These are phyloP conservation scores for Galemys pyrenaicus DNA, from an alignment of 2,113 vertebrate genomes.

Conservation along the genomic window DNA sequence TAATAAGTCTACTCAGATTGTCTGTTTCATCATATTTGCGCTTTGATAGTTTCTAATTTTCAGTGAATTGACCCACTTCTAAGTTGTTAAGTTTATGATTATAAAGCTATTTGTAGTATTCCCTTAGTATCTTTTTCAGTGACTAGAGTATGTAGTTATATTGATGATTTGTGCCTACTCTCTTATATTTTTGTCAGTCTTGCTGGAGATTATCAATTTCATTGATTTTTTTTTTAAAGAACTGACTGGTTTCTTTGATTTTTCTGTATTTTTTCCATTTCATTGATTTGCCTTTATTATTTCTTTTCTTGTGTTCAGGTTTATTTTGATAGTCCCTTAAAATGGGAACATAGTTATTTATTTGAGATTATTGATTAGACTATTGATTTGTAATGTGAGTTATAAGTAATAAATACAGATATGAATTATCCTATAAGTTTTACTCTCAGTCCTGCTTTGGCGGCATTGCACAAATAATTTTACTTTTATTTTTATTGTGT, in stretches of 20 bases:
- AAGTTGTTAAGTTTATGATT: not conserved
- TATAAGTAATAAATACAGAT: not conserved
- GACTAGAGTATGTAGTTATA: not conserved
- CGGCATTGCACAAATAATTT: not conserved
- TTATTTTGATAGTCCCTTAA: not conserved
- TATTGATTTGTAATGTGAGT: not conserved
- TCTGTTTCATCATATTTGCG: not conserved
- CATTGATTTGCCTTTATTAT: not conserved
- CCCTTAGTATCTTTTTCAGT: not conserved
- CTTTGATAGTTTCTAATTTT: not conserved
- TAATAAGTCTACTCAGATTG: not conserved
- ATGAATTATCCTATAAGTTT: not conserved
- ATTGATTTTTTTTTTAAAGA: not conserved
- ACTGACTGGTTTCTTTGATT: not conserved
- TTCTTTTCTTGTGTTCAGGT: not conserved
- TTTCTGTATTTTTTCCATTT: not conserved
- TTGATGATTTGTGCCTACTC: not conserved
- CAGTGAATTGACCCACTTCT: not conserved
- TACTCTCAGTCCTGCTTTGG: not conserved
- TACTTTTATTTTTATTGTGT: not conserved
- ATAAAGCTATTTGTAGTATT: not conserved
- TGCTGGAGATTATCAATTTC: not conserved
- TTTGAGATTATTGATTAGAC: not conserved
- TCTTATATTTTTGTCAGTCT: not conserved
- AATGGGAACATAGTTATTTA: not conserved